Percentiles rank a stretch among this genome's conserved stretches.
These are phyloP conservation scores for Enteromius trimaculatus DNA, from an alignment of 2,797 vertebrate species.

Conservation along the genomic window DNA sequence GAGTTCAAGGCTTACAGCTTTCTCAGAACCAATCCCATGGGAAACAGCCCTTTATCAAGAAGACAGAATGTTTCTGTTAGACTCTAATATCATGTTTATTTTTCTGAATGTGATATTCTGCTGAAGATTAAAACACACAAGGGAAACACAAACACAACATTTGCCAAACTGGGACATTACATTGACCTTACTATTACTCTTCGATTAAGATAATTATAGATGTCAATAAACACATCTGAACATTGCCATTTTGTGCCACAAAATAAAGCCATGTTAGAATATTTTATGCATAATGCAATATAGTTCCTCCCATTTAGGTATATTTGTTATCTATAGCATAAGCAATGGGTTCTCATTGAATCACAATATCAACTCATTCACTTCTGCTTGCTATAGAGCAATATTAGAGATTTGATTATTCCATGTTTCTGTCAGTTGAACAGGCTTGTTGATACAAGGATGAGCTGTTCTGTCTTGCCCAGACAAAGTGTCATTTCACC, in stretches of 20 bases:
- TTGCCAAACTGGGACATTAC: background rate
- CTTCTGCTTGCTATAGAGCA: background rate
- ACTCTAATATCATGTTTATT: background rate
- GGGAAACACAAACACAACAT: background rate
- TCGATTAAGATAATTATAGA: background rate
- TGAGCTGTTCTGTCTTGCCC: slow-evolving; percentile 37
- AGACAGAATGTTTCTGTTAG: background rate
- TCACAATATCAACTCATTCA: background rate
- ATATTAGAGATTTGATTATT: background rate
- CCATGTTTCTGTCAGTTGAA: slow-evolving; percentile 13
- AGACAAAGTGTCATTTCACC: slow-evolving; percentile 19
- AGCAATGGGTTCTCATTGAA: background rate
- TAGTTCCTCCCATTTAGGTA: background rate
- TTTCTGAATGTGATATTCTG: slow-evolving; percentile 8
- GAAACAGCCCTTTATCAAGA: background rate
- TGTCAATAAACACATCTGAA: background rate
- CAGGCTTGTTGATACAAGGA: background rate
- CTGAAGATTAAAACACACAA: background rate
- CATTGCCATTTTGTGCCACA: background rate
- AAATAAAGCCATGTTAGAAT: background rate
- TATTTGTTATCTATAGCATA: background rate
- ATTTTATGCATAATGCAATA: background rate
- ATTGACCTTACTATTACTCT: background rate
- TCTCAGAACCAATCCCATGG: background rate
- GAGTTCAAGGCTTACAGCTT: background rate